Evolutionary conservation across 2,888 invertebrate genomes (phyloP).

Genomic region (Nipponacmea schrenckii): DNA sequence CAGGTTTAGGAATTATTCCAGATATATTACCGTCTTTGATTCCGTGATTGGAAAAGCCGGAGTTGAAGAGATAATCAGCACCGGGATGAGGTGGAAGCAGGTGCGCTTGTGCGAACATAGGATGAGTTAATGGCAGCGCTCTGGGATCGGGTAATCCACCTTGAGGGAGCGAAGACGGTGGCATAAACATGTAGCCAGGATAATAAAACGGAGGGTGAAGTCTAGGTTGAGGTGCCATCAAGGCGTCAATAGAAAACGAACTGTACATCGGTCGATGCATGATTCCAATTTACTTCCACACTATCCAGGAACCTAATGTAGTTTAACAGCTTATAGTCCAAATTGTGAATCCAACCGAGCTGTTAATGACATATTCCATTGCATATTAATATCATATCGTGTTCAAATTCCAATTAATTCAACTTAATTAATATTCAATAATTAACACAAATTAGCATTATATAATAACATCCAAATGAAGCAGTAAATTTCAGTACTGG

Average conservation of each 20-base stretch:
- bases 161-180: slow-evolving; percentile 30
- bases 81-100: slow-evolving; percentile 5
- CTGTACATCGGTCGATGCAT: slow-evolving; percentile 44
- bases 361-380: too few relatives aligned
- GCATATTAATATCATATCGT: too few relatives aligned
- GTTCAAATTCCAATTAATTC: too few relatives aligned
- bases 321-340: too few relatives aligned
- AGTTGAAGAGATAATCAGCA: background rate
- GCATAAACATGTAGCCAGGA: slow-evolving; percentile 45
- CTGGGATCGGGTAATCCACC: slow-evolving; percentile 21
- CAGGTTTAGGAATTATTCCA: background rate
- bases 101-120: slow-evolving; percentile 16
- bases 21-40: background rate
- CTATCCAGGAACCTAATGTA: too few relatives aligned
- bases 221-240: slow-evolving; percentile 43
- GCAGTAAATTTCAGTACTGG: too few relatives aligned
- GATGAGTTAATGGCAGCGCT: slow-evolving; percentile 15
- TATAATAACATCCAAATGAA: too few relatives aligned
- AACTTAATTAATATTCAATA: too few relatives aligned
- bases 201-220: slow-evolving; percentile 41
- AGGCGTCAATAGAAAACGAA: slow-evolving; percentile 51
- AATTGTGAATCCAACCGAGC: background rate
- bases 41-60: background rate
- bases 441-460: too few relatives aligned
- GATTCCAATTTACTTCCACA: background rate